These are phyloP conservation scores for Buathra laborator DNA, from an alignment of 2,888 invertebrate genomes.

Conservation along the genomic window DNA sequence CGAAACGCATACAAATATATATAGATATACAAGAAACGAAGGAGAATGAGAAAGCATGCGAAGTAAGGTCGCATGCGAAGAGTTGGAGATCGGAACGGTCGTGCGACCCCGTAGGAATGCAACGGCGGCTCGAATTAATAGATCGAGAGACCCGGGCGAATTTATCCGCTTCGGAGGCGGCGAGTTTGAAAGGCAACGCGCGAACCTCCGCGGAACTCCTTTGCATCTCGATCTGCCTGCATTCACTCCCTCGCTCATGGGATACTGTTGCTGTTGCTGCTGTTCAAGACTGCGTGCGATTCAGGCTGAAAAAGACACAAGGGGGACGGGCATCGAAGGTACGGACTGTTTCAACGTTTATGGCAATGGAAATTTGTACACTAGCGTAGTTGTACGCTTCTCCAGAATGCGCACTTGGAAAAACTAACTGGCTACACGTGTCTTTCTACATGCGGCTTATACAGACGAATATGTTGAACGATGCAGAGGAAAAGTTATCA, in stretches of 20 bases:
- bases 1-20: not conserved
- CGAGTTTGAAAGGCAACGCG: constrained; percentile 63
- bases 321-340: not conserved
- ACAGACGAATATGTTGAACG: constrained; percentile 13
- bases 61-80: constrained; percentile 75
- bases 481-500: not conserved
- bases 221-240: constrained; percentile 65
- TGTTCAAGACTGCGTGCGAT: not conserved
- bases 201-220: constrained; percentile 59
- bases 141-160: constrained; percentile 83
- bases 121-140: constrained; percentile 83
- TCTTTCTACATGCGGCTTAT: not conserved
- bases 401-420: not conserved
- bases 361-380: not conserved
- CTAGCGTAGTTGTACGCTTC: not conserved
- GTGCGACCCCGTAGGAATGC: constrained; percentile 80
- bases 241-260: constrained; percentile 46
- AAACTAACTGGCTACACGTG: constrained; percentile 9
- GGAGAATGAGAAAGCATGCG: constrained; percentile 76
- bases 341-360: constrained; percentile 9
- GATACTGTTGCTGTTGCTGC: not conserved
- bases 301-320: constrained; percentile 23
- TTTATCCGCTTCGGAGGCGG: constrained; percentile 81
- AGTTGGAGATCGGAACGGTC: constrained; percentile 74
- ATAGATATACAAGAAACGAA: constrained; percentile 20